Conservation (phyloP, 2,888 invertebrate species). For the Mythimna impura region DNA sequence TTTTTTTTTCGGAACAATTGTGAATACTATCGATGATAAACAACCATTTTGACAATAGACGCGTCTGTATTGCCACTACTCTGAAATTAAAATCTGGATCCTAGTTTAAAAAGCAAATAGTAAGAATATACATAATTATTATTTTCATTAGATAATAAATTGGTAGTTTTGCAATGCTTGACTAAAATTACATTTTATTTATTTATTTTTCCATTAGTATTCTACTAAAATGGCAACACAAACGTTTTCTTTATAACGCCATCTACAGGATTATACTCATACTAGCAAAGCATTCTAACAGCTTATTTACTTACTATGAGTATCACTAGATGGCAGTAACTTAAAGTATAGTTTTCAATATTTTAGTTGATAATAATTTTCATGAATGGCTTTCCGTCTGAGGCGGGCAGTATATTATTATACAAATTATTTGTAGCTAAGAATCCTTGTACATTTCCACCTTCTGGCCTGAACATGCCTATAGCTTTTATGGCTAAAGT, state of each 20-base stretch:
- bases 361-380: too few relatives aligned
- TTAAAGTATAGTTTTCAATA: neutral
- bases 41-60: conserved; percentile 66
- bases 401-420: too few relatives aligned
- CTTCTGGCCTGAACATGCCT: too few relatives aligned
- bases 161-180: neutral
- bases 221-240: neutral
- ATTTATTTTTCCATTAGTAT: neutral
- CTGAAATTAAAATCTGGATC: neutral
- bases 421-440: neutral
- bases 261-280: neutral
- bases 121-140: too few relatives aligned
- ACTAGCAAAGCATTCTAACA: neutral
- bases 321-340: conserved; percentile 24
- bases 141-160: too few relatives aligned
- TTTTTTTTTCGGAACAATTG: conserved; percentile 30
- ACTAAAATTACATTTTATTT: neutral
- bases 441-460: too few relatives aligned
- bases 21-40: conserved; percentile 66
- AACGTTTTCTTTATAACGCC: neutral
- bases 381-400: too few relatives aligned
- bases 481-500: too few relatives aligned
- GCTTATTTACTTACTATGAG: neutral
- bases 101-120: too few relatives aligned
- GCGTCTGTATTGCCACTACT: conserved; percentile 52